Percentiles rank a stretch among this genome's conserved stretches.
Evolutionary conservation across 1,140 invertebrate genomes (phyloP).

Genomic region (Paramacrobiotus metropolitanus): DNA sequence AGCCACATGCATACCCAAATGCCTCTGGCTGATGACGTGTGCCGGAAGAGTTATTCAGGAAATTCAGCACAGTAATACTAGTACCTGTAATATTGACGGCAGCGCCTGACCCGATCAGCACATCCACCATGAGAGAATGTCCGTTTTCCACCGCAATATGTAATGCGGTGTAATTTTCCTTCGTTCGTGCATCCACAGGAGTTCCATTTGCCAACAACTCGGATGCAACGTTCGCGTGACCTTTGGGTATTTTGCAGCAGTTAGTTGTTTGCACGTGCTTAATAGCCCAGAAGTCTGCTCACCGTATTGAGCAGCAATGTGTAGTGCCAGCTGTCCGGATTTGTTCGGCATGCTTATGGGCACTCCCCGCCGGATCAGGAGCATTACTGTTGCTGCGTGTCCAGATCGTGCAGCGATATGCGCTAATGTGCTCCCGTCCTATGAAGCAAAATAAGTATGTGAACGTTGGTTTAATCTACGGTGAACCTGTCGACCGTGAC

Average conservation of each 20-base stretch:
- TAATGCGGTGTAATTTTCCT: conserved; percentile 32
- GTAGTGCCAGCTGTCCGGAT: neutral
- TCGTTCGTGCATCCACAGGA: neutral
- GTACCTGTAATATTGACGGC: conserved; percentile 72
- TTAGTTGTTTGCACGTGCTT: neutral
- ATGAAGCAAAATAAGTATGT: too few relatives aligned
- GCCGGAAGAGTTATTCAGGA: too few relatives aligned
- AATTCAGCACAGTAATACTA: too few relatives aligned
- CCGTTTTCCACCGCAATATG: conserved; percentile 92
- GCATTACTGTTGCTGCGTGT: conserved; percentile 91
- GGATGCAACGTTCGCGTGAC: neutral
- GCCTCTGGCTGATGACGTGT: too few relatives aligned
- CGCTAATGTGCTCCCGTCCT: conserved; percentile 83
- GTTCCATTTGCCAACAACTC: neutral
- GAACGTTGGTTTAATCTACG: too few relatives aligned
- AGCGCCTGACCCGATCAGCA: conserved; percentile 78
- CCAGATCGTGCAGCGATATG: conserved; percentile 61
- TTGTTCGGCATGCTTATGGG: conserved; percentile 98
- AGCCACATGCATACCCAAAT: too few relatives aligned
- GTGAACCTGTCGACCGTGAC: too few relatives aligned
- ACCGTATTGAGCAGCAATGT: neutral
- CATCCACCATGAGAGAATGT: conserved; percentile 85
- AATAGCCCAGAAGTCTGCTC: neutral
- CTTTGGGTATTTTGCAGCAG: neutral
- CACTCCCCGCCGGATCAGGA: conserved; percentile 91